Evolutionary conservation across 2,888 invertebrate genomes (phyloP), one percentile per base, ranked within the genome.

Genomic region (Lasioglossum figueresi): DNA sequence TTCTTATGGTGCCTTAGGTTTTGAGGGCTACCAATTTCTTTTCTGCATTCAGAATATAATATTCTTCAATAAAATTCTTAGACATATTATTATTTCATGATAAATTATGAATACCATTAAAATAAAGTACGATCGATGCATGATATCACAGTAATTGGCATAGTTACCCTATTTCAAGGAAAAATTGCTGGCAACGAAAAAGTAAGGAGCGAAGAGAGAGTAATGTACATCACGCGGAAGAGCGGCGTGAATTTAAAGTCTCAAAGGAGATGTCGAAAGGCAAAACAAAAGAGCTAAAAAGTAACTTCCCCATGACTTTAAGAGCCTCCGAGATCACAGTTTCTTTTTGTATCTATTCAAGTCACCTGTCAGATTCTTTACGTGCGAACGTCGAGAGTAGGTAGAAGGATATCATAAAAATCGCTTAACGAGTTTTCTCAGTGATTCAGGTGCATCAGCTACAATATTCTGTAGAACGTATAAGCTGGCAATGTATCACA

Each of bases 391-490:
- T 71, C 68, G 76, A 80, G 71, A 70, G 76, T 48, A 45, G 45
- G 19, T 27, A 27, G 34, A 31, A 66, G 68, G 56, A 68, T 79
- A 79, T 59, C 73, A 77, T 79, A 86, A 82, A 88, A 79, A 76
- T 83, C 68, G 75, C 68, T 77, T 83, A 86, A 83, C 78, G 86
- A 80, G 77, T 52, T 82, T 78, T 71, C 80, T 10, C 10, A 70
- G 74, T 63, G 52, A 79, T 72, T 79, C 80, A 31, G 45, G 37
- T 77, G 80, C 70, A 70, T 12, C 68, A 19, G 4, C 23, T 43
- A 59, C 75, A 73, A 83, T 66, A 63, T 59, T 48, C 34, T 52
- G 48, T 40, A 75, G 40, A n/a, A 48, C 45, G 40, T 59, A 16
- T 31, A 59, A 14, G 34, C 31, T 40, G 34, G 34, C 75, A n/a